These are phyloP conservation scores for Fistularia tabacaria DNA, from an alignment of 2,797 vertebrate genomes.

Conservation along the genomic window DNA sequence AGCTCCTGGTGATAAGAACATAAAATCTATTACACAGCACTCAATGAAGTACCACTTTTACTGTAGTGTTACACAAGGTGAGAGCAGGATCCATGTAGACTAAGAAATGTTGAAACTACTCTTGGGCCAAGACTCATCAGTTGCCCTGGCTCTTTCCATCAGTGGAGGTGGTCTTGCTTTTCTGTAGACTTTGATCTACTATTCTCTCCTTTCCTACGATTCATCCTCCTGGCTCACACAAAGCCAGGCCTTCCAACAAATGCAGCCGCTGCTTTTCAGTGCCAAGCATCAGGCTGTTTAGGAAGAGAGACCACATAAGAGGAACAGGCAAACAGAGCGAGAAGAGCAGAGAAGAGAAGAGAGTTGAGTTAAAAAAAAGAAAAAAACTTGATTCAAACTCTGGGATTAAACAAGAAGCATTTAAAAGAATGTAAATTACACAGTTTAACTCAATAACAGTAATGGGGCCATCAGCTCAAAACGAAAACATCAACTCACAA, in stretches of 20 bases:
- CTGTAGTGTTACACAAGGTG: constrained; percentile 38
- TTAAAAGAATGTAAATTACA: too few species aligned
- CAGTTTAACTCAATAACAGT: too few species aligned
- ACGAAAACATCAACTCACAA: too few species aligned
- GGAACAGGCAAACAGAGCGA: constrained; percentile 47
- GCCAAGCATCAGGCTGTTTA: constrained; percentile 77
- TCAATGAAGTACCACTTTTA: constrained; percentile 54
- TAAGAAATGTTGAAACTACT: constrained; percentile 49
- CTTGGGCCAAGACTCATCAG: constrained; percentile 39
- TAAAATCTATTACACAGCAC: constrained; percentile 42
- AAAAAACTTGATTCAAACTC: neutral
- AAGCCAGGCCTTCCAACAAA: constrained; percentile 70
- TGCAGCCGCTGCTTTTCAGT: constrained; percentile 71
- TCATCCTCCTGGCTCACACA: constrained; percentile 62
- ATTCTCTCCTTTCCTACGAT: constrained; percentile 53
- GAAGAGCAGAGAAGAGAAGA: constrained; percentile 33
- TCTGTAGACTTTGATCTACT: constrained; percentile 58
- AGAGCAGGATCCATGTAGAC: constrained; percentile 29
- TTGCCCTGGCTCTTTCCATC: constrained; percentile 56
- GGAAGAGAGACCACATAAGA: constrained; percentile 63
- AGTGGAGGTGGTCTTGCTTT: constrained; percentile 51
- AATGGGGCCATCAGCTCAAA: too few species aligned
- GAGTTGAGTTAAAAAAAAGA: constrained; percentile 9
- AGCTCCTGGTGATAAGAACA: constrained; percentile 22
- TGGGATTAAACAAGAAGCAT: constrained; percentile 1